Evolutionary conservation across 2,797 vertebrate species (phyloP).

Genomic region (Hypotaenidia philippensis): DNA sequence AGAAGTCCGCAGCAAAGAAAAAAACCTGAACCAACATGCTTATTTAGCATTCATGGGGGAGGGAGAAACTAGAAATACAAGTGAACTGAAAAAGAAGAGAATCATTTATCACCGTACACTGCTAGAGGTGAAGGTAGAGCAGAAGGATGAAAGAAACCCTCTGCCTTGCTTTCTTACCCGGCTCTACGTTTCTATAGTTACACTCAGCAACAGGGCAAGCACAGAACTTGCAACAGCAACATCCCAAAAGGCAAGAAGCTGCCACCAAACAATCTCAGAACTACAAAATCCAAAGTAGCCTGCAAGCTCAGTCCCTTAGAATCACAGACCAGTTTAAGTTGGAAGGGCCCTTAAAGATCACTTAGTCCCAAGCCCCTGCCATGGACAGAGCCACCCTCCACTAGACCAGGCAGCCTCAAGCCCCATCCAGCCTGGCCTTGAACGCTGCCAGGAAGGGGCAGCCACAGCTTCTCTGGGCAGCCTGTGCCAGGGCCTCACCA

Average conservation of each 20-base stretch:
- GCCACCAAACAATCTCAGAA: neutral
- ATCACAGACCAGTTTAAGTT: no score
- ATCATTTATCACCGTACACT: fast-evolving
- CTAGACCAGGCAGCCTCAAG: no score
- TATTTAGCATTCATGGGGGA: fast-evolving
- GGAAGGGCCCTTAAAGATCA: no score
- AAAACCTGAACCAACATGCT: neutral
- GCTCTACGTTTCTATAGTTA: slow-evolving; percentile 37
- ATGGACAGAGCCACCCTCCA: no score
- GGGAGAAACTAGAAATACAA: neutral
- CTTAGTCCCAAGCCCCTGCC: no score
- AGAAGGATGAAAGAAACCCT: neutral
- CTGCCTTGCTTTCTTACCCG: neutral
- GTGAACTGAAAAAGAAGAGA: neutral
- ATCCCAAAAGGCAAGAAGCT: neutral
- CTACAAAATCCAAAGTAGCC: fast-evolving
- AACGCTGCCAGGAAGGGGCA: no score
- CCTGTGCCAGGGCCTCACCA: no score
- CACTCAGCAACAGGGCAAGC: slow-evolving; percentile 19
- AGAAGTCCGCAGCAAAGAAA: neutral
- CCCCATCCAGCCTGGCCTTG: no score
- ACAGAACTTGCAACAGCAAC: neutral
- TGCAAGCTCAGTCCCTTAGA: neutral
- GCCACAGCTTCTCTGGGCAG: no score
- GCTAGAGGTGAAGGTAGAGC: neutral